These are phyloP conservation scores for Pelusios castaneus DNA, from an alignment of 2,113 vertebrate genomes.

Conservation along the genomic window DNA sequence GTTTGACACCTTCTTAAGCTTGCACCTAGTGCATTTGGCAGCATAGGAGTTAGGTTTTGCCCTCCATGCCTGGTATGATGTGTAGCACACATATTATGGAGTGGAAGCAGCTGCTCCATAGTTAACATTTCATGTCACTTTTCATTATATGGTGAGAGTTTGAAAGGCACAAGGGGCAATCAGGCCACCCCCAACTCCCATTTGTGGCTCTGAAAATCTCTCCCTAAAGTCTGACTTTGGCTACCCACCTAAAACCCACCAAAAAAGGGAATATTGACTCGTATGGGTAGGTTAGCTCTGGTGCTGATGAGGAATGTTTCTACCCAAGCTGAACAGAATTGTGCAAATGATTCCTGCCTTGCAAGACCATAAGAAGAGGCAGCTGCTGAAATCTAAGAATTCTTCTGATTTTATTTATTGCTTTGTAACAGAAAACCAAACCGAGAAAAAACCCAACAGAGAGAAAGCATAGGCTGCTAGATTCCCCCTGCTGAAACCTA, in stretches of 20 bases:
- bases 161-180: rapidly evolving
- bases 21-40: background rate
- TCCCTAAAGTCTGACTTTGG: background rate
- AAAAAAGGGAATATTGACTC: background rate
- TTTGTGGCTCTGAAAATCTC: rapidly evolving
- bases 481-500: background rate
- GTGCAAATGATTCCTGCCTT: background rate
- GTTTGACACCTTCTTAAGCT: background rate
- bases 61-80: background rate
- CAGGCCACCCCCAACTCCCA: rapidly evolving
- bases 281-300: background rate
- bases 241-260: background rate
- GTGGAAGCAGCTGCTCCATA: background rate
- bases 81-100: rapidly evolving
- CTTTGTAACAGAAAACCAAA: background rate
- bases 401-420: background rate
- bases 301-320: background rate
- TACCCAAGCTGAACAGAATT: background rate
- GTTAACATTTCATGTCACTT: background rate
- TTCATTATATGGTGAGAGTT: background rate
- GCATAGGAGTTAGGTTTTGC: background rate
- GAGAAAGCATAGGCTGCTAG: background rate
- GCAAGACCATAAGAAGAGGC: no score
- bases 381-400: background rate
- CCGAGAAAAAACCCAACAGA: no score